Evolutionary conservation across 2,113 vertebrate genomes (phyloP), one percentile per base, ranked within the genome.

Genomic region (Elephas maximus): DNA sequence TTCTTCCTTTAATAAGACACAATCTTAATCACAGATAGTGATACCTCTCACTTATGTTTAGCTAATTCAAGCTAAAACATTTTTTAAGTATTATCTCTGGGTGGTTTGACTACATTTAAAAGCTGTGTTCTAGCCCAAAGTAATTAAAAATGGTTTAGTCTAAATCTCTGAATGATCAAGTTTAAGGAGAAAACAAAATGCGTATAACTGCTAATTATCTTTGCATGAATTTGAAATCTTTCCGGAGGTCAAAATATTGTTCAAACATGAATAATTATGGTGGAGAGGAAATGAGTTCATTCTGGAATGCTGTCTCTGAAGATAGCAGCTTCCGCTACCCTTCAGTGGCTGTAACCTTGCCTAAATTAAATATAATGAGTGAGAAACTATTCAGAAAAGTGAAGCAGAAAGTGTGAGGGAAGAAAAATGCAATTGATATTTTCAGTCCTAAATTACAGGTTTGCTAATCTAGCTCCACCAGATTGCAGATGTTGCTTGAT

Each of bases 211-310:
- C 79, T 97, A 95, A 97, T 97, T 96, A 97, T 94, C 80, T 63
- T 96, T 93, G 20, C 94, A 98, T 93, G 80, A 95, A 93, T 90
- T 77, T 95, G 8, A 93, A 97, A 87, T 96, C 67, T 91, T 97
- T 88, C 91, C 0, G 0, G 82, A 94, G 67, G 77, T 95, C 21
- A 96, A 96, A 95, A 92, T 96, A 91, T 83, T 86, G 33, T 92
- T 95, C 94, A 93, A 90, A 88, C 0, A 1, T 94, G 90, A 97
- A 80, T 90, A 96, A 97, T 71, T 94, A 26, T 60, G 88, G 6
- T 45, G 51, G 37, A 96, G 18, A 93, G 60, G 53, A 90, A 95
- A 77, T 44, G 6, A 85, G 81, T 90, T 85, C 44, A n/a, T 33
- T 71, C 44, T 45, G 4, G 48, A 91, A 96, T 8, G 17, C 48